Base-by-base conservation (phyloP, 2,113 vertebrate species). In the Acrocephalus arundinaceus region DNA sequence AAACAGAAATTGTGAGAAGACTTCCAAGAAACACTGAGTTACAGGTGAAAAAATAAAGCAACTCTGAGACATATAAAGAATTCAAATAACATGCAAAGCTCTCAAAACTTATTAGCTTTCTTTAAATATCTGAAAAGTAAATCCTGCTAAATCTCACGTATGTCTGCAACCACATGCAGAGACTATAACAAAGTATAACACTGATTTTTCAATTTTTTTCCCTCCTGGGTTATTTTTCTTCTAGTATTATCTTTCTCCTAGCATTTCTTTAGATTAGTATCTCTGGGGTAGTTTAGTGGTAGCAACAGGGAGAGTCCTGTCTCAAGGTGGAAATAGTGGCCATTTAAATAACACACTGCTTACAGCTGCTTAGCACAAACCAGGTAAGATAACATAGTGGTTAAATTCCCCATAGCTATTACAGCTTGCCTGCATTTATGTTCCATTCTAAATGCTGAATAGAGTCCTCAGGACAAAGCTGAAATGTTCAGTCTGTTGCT, bases 401-500 rank as follows among this genome's bases (percentile, higher is more conserved):
- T 83, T 87, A 79, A 95, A 77, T 39, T 85, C 33, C 37, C 35
- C 45, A 30, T 4, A 76, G 58, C 37, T 54, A 61, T 85, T 83
- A 51, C 54, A 88, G 76, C 63, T 85, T 96, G 55, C 52, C 88
- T 79, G 49, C 79, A 55, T 94, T 79, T 80, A 66, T 90, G 63
- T 46, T 85, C 27, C 37, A 43, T 87, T 91, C 43, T 54, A 88
- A 85, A 76, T 63, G 57, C 39, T 91, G 91, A 95, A 93, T 59
- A 66, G 75, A 93, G 65, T 96, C 87, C 75, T 94, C 80, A 87
- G 92, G 87, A 96, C 91, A 95, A 82, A 94, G 67, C 85, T 70
- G 82, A 87, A 93, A 73, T 83, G 24, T 66, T 94, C 75, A 39
- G 67, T 66, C 85, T 90, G 94, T 96, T 97, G 93, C 95, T 96